Conservation (phyloP, 2,888 invertebrate genomes). For the Calliscelio sp. region DNA sequence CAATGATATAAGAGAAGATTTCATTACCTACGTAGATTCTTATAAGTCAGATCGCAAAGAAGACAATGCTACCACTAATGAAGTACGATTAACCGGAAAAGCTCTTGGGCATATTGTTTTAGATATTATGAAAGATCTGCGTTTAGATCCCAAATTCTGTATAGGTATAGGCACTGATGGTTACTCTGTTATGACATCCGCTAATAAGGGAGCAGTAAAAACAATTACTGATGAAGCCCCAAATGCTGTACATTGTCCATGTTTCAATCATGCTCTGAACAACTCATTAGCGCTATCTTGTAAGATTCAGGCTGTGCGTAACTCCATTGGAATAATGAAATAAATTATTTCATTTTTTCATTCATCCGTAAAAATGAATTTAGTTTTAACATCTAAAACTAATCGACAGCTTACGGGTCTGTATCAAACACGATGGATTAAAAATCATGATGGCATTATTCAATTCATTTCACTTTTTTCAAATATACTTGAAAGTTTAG, state of each 20-base stretch:
- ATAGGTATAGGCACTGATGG: neutral
- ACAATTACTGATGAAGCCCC: neutral
- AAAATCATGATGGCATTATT: too few species aligned
- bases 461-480: too few species aligned
- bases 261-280: constrained; percentile 5
- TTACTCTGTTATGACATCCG: neutral
- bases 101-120: neutral
- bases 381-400: too few species aligned
- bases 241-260: neutral
- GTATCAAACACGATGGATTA: too few species aligned
- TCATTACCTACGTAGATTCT: neutral
- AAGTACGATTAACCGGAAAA: neutral
- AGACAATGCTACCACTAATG: neutral
- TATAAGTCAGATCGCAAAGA: too few species aligned
- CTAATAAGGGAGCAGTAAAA: neutral
- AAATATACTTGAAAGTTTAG: too few species aligned
- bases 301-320: too few species aligned
- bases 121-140: neutral
- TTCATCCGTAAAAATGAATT: too few species aligned
- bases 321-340: too few species aligned
- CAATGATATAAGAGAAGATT: constrained; percentile 2
- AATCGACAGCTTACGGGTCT: too few species aligned
- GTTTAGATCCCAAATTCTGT: neutral
- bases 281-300: neutral
- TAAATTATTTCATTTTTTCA: too few species aligned